These are phyloP conservation scores for Meteorus cinctellus DNA, from an alignment of 2,888 invertebrate genomes.

Conservation along the genomic window DNA sequence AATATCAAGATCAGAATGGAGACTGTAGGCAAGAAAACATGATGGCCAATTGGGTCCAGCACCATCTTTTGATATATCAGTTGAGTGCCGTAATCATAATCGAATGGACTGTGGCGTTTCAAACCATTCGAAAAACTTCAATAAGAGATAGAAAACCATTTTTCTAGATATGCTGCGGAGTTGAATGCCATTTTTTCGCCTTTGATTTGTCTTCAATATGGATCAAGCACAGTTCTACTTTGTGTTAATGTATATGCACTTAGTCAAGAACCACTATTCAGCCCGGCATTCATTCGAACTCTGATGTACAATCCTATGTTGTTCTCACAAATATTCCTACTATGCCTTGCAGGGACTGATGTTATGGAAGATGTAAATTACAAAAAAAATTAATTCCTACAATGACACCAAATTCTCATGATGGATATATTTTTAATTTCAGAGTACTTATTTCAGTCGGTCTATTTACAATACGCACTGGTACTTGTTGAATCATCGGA, in stretches of 20 bases:
- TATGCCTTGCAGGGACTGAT: background rate
- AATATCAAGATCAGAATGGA: no score
- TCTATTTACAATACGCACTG: background rate
- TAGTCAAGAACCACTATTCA: background rate
- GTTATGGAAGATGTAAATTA: background rate
- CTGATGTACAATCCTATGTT: background rate
- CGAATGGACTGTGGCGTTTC: no score
- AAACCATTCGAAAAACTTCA: no score
- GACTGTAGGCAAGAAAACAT: no score
- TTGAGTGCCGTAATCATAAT: background rate
- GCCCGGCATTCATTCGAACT: background rate
- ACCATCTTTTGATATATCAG: background rate
- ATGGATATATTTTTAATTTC: no score
- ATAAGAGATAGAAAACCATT: background rate
- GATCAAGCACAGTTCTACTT: background rate
- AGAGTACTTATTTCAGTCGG: no score
- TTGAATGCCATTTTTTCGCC: background rate
- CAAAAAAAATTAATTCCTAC: background rate
- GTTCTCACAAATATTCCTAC: background rate
- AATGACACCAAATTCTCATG: no score
- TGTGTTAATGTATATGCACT: background rate
- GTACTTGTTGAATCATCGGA: background rate
- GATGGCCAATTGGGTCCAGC: background rate
- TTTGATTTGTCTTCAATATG: background rate
- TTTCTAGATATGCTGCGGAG: background rate